Base-by-base conservation (phyloP, 2,888 invertebrate species). In the Subacronicta megacephala region DNA sequence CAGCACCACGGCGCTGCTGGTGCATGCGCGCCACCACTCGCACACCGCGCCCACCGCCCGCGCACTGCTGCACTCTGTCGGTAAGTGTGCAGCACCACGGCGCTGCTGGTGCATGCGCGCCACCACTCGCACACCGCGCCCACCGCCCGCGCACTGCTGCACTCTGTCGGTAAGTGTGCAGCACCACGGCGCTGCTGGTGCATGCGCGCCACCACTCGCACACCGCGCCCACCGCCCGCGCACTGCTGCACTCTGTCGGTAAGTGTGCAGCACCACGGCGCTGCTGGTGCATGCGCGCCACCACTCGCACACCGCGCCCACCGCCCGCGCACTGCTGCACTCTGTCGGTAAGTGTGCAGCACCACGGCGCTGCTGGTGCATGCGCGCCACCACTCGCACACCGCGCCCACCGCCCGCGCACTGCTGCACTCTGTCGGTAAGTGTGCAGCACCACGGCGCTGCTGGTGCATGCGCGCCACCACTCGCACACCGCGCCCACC, bases 331-430 rank as follows among this genome's bases (percentile, higher is more conserved):
- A 26, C 26, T 26, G 26, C 26, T 26, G 26, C 26, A 26, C 26
- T 26, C 26, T 26, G 26, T 26, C 26, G 26, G 26, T 26, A 26
- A 26, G 26, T 26, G 26, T 26, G 26, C 26, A 26, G 97, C 12
- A 97, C 97, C 0, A 97, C 98, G 0, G 97, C 98, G 1, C 95
- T 98, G 61, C 89, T 98, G 7, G 97, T 98, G 50, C 96, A 96
- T 69, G 97, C 97, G 33, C 90, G 97, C 0, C 96, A 98, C 77
- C 81, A 84, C 57, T 61, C 78, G 13, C 77, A 74, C 78, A 70
- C 82, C 12, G 73, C 85, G 51, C 83, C 87, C 12, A 83, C 86
- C 0, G 85, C 90, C 0, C 60, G 95, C 96, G 58, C 96, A 35
- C 90, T 99, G 46, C 92, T 26, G 26, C 26, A 26, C 26, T 26